phyloP scores from a whole-genome alignment of 2,113 vertebrate genomes.

The Nycticorax nycticorax region DNA sequence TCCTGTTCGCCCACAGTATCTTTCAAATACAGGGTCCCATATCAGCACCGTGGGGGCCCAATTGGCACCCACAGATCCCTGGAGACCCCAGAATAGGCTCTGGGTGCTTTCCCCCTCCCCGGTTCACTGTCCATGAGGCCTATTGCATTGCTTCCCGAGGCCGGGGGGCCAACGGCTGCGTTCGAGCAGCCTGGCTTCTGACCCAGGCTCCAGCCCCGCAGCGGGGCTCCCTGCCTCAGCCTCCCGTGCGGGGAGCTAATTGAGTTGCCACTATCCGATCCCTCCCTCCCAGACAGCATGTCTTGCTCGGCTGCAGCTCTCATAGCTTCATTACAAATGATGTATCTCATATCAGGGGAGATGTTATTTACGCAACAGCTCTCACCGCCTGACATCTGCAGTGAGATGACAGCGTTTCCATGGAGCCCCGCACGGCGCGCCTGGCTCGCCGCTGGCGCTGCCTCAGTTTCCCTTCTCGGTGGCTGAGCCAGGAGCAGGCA shows the following conservation, averaged over 20 bases:
- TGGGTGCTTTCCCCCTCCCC: background rate
- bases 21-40: background rate
- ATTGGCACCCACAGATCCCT: background rate
- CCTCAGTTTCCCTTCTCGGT: slow-evolving; percentile 5
- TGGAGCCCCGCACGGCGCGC: rapidly evolving
- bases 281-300: background rate
- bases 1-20: background rate
- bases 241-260: rapidly evolving
- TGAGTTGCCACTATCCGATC: background rate
- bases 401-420: background rate
- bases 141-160: background rate
- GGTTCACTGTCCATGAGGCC: rapidly evolving
- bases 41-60: rapidly evolving
- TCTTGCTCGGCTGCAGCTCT: background rate
- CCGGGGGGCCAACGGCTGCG: rapidly evolving
- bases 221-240: background rate
- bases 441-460: background rate
- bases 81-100: background rate
- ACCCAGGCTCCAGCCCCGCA: background rate
- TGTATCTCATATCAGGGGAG: background rate
- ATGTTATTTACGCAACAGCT: background rate
- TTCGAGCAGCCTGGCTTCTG: background rate
- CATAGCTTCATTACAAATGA: background rate
- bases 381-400: background rate
- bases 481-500: background rate